A percentile compares a stretch with the other conserved stretches of the same genome.
These are phyloP conservation scores for Malurus melanocephalus DNA, from an alignment of 2,113 vertebrate species.

Conservation along the genomic window DNA sequence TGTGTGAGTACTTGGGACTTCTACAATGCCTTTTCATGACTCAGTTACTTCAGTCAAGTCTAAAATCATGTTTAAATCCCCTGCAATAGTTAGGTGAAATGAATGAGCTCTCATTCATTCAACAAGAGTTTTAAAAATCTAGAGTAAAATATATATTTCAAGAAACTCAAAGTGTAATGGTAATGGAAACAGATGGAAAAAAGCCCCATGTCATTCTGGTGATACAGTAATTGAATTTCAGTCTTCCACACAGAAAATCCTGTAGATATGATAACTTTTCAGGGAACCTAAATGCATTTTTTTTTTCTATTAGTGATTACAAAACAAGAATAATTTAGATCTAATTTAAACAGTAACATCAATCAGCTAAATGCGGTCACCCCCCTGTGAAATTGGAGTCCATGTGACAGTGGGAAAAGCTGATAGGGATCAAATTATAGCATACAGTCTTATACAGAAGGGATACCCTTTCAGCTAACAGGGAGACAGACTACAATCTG, in stretches of 20 bases:
- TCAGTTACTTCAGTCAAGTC: neutral
- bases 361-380: fast-evolving
- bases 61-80: neutral
- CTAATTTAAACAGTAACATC: neutral
- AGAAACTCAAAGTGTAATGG: neutral
- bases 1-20: neutral
- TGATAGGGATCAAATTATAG: neutral
- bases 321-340: neutral
- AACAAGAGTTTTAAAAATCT: neutral
- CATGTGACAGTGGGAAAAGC: fast-evolving
- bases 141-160: neutral
- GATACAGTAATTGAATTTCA: neutral
- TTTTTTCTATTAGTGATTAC: neutral
- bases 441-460: neutral
- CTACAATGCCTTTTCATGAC: neutral
- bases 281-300: neutral
- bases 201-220: fast-evolving
- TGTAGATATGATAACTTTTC: fast-evolving
- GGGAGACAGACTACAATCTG: neutral
- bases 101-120: neutral
- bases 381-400: fast-evolving
- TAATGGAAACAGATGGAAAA: neutral
- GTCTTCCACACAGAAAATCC: neutral
- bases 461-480: fast-evolving
- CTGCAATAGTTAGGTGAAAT: neutral